Percentiles rank a stretch among this genome's conserved stretches.
Conservation (phyloP, 2,797 vertebrate species). For the Oreonectes daqikongensis region DNA sequence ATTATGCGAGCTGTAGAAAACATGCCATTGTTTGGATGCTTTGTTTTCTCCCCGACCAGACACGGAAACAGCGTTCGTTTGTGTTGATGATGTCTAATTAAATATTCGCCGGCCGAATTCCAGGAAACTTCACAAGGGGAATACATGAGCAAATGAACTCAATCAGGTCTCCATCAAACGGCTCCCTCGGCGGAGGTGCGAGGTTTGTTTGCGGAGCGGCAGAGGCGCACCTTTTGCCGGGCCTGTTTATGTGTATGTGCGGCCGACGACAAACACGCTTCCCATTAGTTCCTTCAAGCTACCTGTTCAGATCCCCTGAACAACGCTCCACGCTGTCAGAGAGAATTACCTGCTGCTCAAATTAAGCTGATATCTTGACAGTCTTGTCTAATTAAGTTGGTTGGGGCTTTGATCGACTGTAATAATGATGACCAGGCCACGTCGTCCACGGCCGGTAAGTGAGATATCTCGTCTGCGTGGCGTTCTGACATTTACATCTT, state of each 20-base stretch:
- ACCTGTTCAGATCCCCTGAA: slow-evolving; percentile 29
- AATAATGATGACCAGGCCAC: slow-evolving; percentile 52
- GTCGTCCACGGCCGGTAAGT: slow-evolving; percentile 46
- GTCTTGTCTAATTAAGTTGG: slow-evolving; percentile 70
- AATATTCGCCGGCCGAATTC: slow-evolving; percentile 31
- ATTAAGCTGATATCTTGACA: slow-evolving; percentile 68
- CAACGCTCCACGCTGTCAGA: slow-evolving; percentile 58
- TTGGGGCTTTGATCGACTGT: slow-evolving; percentile 72
- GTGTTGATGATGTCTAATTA: slow-evolving; percentile 39
- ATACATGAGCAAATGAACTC: slow-evolving; percentile 36
- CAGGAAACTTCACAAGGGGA: slow-evolving; percentile 28
- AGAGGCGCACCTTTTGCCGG: slow-evolving; percentile 15
- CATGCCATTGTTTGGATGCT: slow-evolving; percentile 22
- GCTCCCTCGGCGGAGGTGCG: slow-evolving; percentile 7
- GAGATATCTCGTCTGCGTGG: slow-evolving; percentile 42
- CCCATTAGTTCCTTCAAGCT: slow-evolving; percentile 46
- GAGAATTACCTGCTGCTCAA: slow-evolving; percentile 70
- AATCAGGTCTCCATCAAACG: slow-evolving; percentile 48
- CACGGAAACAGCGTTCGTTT: slow-evolving; percentile 8
- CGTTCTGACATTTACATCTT: slow-evolving; percentile 44
- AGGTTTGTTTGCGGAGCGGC: background rate
- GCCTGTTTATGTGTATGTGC: slow-evolving; percentile 43
- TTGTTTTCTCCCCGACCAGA: slow-evolving; percentile 14
- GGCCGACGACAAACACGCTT: slow-evolving; percentile 38
- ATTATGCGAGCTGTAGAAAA: background rate